These are phyloP conservation scores for Brachyrhaphis roseni DNA, from an alignment of 2,797 vertebrate species.

Conservation along the genomic window DNA sequence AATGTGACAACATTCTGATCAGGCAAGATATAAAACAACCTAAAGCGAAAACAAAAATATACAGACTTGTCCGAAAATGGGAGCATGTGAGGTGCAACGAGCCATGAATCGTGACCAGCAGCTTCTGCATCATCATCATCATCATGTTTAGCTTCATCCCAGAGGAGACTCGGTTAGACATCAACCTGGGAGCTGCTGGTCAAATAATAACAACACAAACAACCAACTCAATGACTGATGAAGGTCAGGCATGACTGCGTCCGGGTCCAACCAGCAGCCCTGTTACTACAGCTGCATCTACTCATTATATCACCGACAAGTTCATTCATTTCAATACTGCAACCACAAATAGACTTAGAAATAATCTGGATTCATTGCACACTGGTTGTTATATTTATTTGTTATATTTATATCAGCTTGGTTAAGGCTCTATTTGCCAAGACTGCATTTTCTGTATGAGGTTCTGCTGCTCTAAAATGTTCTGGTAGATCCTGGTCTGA, in stretches of 20 bases:
- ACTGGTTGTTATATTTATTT: not conserved
- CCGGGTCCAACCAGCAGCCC: not conserved
- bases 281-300: not conserved
- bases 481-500: no score
- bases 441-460: not conserved
- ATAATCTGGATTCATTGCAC: not conserved
- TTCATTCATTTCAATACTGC: not conserved
- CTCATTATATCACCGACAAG: not conserved
- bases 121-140: not conserved
- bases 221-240: conserved; percentile 31
- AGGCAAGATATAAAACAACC: not conserved
- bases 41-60: not conserved
- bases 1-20: not conserved
- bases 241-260: conserved; percentile 49
- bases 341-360: not conserved
- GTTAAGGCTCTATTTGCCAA: not conserved
- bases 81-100: not conserved
- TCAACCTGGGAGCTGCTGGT: not conserved
- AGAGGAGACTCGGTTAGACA: not conserved
- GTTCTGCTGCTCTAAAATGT: not conserved
- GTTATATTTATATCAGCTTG: not conserved
- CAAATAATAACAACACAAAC: not conserved
- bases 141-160: not conserved
- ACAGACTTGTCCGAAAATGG: conserved; percentile 16
- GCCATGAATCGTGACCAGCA: conserved; percentile 31